A percentile compares a stretch with the other conserved stretches of the same genome.
phyloP scores from a whole-genome alignment of 2,797 vertebrate species.

The Hippoglossus hippoglossus region DNA sequence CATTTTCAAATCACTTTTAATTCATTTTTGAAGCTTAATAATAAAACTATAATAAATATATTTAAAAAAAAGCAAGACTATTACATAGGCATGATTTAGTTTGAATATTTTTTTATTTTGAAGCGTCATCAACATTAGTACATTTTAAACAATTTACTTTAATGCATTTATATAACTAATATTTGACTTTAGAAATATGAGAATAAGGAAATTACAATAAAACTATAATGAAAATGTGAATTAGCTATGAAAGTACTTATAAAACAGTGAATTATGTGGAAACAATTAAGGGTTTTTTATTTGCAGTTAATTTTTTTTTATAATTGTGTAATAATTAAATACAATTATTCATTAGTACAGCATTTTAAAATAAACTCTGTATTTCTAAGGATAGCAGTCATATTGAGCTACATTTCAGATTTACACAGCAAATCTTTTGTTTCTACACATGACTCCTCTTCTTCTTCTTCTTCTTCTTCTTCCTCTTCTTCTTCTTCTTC shows the following conservation, averaged over 20 bases:
- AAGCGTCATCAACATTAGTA: neutral
- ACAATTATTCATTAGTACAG: neutral
- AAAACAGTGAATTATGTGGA: neutral
- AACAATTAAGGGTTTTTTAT: neutral
- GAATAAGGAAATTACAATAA: neutral
- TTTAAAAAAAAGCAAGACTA: neutral
- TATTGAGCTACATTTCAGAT: slow-evolving; percentile 1
- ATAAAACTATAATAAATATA: neutral
- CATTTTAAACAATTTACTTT: neutral
- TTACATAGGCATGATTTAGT: neutral
- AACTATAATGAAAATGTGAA: neutral
- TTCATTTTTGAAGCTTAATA: too few relatives aligned
- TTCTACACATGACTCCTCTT: neutral
- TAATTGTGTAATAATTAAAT: neutral
- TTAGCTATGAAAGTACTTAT: neutral
- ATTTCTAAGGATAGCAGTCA: neutral
- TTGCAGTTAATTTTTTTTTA: neutral
- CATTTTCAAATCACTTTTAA: too few relatives aligned
- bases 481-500: too few relatives aligned
- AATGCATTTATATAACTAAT: neutral
- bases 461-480: too few relatives aligned
- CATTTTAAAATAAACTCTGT: neutral
- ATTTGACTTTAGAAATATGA: slow-evolving; percentile 1
- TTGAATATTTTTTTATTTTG: slow-evolving; percentile 26
- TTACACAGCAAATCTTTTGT: neutral